Base-by-base conservation (phyloP, 2,888 invertebrate genomes). In the Chrysomela aeneicollis region DNA sequence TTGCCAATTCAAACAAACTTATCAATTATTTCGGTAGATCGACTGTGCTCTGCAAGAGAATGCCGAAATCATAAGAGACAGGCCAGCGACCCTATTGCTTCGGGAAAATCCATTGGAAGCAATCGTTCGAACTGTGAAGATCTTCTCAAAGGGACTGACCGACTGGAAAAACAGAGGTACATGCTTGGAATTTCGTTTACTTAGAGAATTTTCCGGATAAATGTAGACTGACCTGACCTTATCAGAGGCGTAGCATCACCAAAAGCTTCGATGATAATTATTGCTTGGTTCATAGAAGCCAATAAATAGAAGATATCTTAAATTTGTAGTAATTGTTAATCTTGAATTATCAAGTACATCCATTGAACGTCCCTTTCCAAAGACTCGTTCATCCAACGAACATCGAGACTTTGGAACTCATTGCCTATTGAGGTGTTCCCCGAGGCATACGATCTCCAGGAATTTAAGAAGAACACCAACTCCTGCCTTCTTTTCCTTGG, bases 1-100 rank as follows among this genome's bases (percentile, higher is more conserved):
- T n/a, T n/a, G n/a, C 32, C 52, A 21, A 26, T 26, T 26, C 6
- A 26, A 26, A 5, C 3, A 26, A 26, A 26, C 26, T 5, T 5
- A 26, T 26, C 26, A 26, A 26, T 26, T 26, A 17, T 12, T 3
- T 30, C 37, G 2, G 15, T 35, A 42, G 30, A 12, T 42, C 22
- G 59, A 30, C n/a, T 32, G 15, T 26, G 26, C 51, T 19, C 47
- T 32, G 57, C 66, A 18, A n/a, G 49, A 10, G 10, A 19, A 19
- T 19, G 12, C 19, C 49, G 3, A 51, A 58, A 59, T 19, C 64
- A 62, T 58, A 51, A 42, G 17, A 66, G 63, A 32, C 61, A 68
- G 10, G 22, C 50, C 37, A 68, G 68, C 47, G 64, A 68, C 66
- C 64, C 67, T n/a, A 57, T 63, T 15, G 53, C 54, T 50, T 47